Percentiles rank a stretch among this genome's conserved stretches.
phyloP scores from a whole-genome alignment of 2,797 vertebrate genomes.

The Microctenopoma stevenorrisi region DNA sequence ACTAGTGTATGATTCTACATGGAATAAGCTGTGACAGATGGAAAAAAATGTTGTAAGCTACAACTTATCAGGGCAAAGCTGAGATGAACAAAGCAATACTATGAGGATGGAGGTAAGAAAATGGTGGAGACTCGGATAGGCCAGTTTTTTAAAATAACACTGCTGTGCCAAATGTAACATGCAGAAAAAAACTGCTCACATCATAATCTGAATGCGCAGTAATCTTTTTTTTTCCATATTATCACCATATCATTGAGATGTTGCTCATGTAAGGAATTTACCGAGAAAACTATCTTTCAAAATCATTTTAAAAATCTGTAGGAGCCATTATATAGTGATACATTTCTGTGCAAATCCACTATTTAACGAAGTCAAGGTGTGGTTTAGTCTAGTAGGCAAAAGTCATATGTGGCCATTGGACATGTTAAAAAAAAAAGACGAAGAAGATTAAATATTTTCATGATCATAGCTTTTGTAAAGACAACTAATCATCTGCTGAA shows the following conservation, averaged over 20 bases:
- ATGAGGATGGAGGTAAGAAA: background rate
- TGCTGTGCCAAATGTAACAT: background rate
- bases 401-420: conserved; percentile 2
- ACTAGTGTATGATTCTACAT: conserved; percentile 58
- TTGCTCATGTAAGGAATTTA: background rate
- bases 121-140: background rate
- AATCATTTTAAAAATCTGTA: background rate
- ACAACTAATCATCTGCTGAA: background rate
- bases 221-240: background rate
- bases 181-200: background rate
- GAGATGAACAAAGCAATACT: conserved; percentile 22
- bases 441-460: background rate
- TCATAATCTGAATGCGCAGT: background rate
- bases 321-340: background rate
- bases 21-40: conserved; percentile 79
- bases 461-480: background rate
- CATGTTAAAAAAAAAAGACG: background rate
- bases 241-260: background rate
- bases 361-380: conserved; percentile 9
- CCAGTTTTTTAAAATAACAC: conserved; percentile 5
- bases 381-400: conserved; percentile 4
- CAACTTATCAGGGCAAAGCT: conserved; percentile 31
- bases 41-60: conserved; percentile 33
- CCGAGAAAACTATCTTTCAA: background rate
- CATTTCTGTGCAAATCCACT: conserved; percentile 33